Conservation (phyloP, 1,140 invertebrate species). For the Chionoecetes opilio region DNA sequence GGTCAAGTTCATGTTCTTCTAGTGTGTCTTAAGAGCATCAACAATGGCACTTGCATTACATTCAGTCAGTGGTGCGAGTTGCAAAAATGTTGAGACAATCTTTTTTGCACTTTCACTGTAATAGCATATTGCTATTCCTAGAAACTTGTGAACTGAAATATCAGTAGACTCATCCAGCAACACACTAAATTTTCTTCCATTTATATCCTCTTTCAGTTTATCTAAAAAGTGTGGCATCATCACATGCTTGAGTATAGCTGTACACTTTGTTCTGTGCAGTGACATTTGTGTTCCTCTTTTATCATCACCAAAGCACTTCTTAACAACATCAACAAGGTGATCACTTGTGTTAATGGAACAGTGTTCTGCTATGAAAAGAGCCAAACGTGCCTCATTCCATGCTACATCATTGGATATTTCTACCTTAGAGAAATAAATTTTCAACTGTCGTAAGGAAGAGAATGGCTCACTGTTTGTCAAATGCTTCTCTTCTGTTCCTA, state of each 20-base stretch:
- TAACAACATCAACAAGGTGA: slow-evolving; percentile 46
- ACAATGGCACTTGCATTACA: slow-evolving; percentile 34
- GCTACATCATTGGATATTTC: not conserved
- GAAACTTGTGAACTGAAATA: slow-evolving; percentile 24
- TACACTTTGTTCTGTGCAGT: slow-evolving; percentile 42
- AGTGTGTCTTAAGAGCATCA: slow-evolving; percentile 42
- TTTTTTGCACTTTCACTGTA: slow-evolving; percentile 50
- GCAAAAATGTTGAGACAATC: slow-evolving; percentile 56
- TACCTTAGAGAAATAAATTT: not conserved
- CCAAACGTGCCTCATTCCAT: not conserved
- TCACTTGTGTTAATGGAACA: slow-evolving; percentile 48
- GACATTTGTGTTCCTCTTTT: slow-evolving; percentile 21
- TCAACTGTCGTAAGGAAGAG: no score
- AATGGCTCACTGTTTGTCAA: no score
- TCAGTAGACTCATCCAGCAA: not conserved
- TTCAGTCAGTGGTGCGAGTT: slow-evolving; percentile 52
- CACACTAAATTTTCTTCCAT: slow-evolving; percentile 49
- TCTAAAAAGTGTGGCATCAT: slow-evolving; percentile 41
- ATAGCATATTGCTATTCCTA: slow-evolving; percentile 48
- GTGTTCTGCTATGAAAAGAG: slow-evolving; percentile 35
- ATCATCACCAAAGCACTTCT: not conserved
- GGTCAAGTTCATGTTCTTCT: slow-evolving; percentile 38
- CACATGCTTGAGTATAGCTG: slow-evolving; percentile 25
- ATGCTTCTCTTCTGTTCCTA: not conserved
- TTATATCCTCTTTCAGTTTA: slow-evolving; percentile 29